phyloP scores from a whole-genome alignment of 2,113 vertebrate species.

The Peromyscus leucopus region DNA sequence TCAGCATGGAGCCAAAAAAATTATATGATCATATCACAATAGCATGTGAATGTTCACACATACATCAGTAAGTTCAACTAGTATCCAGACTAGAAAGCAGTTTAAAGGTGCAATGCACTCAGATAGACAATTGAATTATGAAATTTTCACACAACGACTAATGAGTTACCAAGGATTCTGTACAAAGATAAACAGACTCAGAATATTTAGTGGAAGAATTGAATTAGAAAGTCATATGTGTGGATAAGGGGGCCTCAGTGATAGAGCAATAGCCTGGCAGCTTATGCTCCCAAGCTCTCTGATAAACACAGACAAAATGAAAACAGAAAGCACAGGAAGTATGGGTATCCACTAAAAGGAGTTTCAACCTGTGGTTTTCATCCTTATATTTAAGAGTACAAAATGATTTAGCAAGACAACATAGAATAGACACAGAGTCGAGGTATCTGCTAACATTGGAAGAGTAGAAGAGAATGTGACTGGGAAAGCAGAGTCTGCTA shows the following conservation, averaged over 20 bases:
- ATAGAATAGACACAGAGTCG: neutral
- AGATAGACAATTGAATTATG: neutral
- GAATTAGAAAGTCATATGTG: neutral
- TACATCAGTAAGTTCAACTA: neutral
- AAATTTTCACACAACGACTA: neutral
- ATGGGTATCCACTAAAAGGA: neutral
- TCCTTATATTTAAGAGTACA: neutral
- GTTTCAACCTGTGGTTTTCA: neutral
- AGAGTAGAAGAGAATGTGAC: neutral
- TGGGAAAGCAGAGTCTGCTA: neutral
- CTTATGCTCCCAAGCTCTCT: neutral
- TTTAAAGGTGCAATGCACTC: neutral
- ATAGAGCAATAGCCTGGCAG: no score
- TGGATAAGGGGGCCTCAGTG: neutral
- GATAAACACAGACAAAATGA: neutral
- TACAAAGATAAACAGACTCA: neutral
- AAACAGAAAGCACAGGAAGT: neutral
- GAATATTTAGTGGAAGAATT: neutral
- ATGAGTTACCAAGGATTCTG: neutral
- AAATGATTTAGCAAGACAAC: neutral
- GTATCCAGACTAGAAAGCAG: neutral
- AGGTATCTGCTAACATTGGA: neutral
- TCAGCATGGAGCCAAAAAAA: neutral
- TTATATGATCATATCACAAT: neutral
- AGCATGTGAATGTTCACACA: rapidly evolving